phyloP scores from a whole-genome alignment of 2,888 invertebrate species.

The Sthenelais limicola region DNA sequence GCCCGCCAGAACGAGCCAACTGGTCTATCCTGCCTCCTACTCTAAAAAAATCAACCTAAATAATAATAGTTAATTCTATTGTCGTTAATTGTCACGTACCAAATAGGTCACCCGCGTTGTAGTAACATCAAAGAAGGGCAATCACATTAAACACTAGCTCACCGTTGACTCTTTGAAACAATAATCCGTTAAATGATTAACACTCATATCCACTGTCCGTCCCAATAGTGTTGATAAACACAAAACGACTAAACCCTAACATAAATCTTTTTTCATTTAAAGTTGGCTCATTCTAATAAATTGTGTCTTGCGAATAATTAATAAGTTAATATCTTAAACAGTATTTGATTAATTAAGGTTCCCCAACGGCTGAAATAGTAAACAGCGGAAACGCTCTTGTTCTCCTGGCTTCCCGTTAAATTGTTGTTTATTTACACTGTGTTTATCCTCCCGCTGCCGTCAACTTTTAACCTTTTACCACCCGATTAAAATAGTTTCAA shows the following conservation, averaged over 20 bases:
- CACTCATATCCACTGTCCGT: too few relatives aligned
- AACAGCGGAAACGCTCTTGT: constrained; percentile 22
- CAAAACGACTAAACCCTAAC: constrained; percentile 18
- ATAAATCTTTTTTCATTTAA: too few relatives aligned
- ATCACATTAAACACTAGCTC: too few relatives aligned
- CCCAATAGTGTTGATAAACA: too few relatives aligned
- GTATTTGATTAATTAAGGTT: constrained; percentile 34
- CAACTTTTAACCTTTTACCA: background rate
- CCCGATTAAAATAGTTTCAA: constrained; percentile 12
- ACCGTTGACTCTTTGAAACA: too few relatives aligned
- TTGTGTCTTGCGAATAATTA: constrained; percentile 35
- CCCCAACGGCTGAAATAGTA: constrained; percentile 32
- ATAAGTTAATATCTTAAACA: constrained; percentile 32
- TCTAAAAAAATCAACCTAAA: background rate
- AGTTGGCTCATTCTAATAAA: constrained; percentile 40
- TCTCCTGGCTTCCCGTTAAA: constrained; percentile 32
- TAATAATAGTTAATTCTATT: background rate
- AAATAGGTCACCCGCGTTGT: background rate
- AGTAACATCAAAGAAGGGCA: too few relatives aligned
- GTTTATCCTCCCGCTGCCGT: constrained; percentile 33
- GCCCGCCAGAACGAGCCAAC: constrained; percentile 38
- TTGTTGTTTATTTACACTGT: constrained; percentile 6
- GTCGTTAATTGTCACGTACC: too few relatives aligned
- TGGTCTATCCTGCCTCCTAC: constrained; percentile 9
- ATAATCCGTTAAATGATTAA: too few relatives aligned